phyloP scores from a whole-genome alignment of 2,797 vertebrate species.

The Limnodromus scolopaceus region DNA sequence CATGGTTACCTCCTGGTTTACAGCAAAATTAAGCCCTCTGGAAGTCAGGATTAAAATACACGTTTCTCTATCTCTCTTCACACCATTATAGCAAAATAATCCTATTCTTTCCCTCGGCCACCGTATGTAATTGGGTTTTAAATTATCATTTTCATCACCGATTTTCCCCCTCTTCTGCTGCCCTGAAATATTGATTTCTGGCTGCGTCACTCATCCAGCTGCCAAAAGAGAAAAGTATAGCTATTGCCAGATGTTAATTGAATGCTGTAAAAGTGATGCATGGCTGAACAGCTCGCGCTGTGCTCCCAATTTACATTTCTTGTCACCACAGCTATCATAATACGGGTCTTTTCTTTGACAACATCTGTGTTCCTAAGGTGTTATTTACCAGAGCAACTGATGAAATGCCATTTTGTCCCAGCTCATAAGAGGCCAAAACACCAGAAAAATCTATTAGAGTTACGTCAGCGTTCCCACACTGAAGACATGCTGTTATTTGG shows the following conservation, averaged over 20 bases:
- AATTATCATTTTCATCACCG: neutral
- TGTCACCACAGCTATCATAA: neutral
- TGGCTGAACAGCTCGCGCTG: neutral
- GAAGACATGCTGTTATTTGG: neutral
- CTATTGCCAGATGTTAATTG: slow-evolving; percentile 53
- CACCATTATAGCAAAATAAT: neutral
- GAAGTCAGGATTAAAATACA: neutral
- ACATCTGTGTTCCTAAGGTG: slow-evolving; percentile 15
- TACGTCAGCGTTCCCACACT: neutral
- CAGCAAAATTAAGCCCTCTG: neutral
- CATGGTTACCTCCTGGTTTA: neutral
- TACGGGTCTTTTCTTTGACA: neutral
- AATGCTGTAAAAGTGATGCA: slow-evolving; percentile 25
- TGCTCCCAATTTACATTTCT: neutral
- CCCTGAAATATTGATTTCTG: slow-evolving; percentile 20
- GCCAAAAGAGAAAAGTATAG: slow-evolving; percentile 54
- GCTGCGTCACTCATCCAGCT: neutral
- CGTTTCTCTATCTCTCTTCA: neutral
- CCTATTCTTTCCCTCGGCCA: neutral
- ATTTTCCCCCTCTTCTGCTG: neutral
- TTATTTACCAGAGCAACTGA: slow-evolving; percentile 17
- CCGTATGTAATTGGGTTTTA: slow-evolving; percentile 39
- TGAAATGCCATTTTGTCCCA: neutral
- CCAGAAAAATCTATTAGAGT: neutral
- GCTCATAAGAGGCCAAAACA: neutral